A percentile compares a stretch with the other conserved stretches of the same genome.
These are phyloP conservation scores for Cecidostiba fungosa DNA, from an alignment of 2,888 invertebrate genomes.

Conservation along the genomic window DNA sequence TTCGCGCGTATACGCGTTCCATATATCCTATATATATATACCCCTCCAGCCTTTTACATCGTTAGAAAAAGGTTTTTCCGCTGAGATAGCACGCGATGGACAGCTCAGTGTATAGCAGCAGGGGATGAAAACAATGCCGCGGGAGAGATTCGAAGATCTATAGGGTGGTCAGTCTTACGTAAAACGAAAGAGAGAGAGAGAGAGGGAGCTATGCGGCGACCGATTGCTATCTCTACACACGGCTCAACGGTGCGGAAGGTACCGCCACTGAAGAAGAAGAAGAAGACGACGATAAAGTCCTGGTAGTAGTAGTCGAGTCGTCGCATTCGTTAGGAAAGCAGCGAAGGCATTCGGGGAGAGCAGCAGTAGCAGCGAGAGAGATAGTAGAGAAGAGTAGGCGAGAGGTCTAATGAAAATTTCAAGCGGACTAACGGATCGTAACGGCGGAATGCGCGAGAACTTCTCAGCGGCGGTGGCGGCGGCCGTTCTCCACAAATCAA, in stretches of 20 bases:
- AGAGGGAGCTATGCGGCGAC: neutral
- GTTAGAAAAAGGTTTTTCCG: conserved; percentile 42
- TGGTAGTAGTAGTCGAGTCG: conserved; percentile 2
- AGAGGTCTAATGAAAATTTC: conserved; percentile 65
- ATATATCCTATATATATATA: neutral
- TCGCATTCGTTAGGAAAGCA: conserved; percentile 57
- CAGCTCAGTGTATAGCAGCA: neutral
- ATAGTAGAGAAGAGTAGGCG: conserved; percentile 24
- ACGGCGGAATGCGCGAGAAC: conserved; percentile 48
- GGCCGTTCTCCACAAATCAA: conserved; percentile 54
- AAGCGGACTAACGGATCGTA: conserved; percentile 59
- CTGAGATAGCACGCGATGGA: neutral
- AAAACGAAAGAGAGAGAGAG: neutral
- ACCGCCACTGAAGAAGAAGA: neutral
- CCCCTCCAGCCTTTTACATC: neutral
- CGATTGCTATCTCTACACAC: conserved; percentile 41
- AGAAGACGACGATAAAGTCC: conserved; percentile 50
- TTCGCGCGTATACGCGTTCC: neutral
- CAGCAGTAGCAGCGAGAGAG: neutral
- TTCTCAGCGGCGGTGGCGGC: neutral
- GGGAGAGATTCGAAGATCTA: conserved; percentile 19
- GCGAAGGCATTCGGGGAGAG: neutral
- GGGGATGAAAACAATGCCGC: conserved; percentile 14
- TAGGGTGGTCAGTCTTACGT: neutral
- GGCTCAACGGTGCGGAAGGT: conserved; percentile 44